Percentiles rank a stretch among this genome's conserved stretches.
phyloP scores from a whole-genome alignment of 2,113 vertebrate genomes.

The Craseonycteris thonglongyai region DNA sequence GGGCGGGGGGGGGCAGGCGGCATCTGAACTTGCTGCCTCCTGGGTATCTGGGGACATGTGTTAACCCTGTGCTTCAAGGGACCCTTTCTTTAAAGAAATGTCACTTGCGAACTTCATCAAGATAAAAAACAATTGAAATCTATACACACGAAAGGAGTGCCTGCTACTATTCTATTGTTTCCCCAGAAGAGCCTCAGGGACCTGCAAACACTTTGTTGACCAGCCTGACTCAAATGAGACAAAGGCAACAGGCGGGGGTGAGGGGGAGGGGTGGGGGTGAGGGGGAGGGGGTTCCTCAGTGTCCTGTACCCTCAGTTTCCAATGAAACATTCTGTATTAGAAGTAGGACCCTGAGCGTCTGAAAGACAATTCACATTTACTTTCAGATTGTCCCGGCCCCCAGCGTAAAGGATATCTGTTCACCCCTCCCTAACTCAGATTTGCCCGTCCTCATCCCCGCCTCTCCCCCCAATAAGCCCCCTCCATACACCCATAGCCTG shows the following conservation, averaged over 20 bases:
- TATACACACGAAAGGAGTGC: not conserved
- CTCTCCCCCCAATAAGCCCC: not conserved
- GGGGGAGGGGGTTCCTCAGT: not conserved
- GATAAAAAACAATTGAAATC: not conserved
- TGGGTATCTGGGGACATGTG: not conserved
- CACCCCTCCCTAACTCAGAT: not conserved
- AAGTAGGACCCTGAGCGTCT: not conserved
- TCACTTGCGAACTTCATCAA: constrained; percentile 15
- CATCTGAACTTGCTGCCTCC: not conserved
- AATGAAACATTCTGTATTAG: not conserved
- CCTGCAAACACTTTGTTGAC: not conserved
- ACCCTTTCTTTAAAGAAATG: constrained; percentile 17
- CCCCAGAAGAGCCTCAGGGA: not conserved
- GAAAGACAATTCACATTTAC: not conserved
- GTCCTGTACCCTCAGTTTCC: not conserved
- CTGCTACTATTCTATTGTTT: not conserved
- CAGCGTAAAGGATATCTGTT: not conserved
- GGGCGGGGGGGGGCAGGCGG: too few species aligned
- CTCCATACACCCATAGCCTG: not conserved
- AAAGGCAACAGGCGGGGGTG: not conserved
- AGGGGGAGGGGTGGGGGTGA: too few species aligned
- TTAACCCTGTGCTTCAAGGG: not conserved
- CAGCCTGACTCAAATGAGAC: not conserved
- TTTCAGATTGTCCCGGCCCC: not conserved
- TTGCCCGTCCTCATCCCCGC: not conserved